These are phyloP conservation scores for Chironomus tentans DNA, from an alignment of 2,888 invertebrate genomes.

Conservation along the genomic window DNA sequence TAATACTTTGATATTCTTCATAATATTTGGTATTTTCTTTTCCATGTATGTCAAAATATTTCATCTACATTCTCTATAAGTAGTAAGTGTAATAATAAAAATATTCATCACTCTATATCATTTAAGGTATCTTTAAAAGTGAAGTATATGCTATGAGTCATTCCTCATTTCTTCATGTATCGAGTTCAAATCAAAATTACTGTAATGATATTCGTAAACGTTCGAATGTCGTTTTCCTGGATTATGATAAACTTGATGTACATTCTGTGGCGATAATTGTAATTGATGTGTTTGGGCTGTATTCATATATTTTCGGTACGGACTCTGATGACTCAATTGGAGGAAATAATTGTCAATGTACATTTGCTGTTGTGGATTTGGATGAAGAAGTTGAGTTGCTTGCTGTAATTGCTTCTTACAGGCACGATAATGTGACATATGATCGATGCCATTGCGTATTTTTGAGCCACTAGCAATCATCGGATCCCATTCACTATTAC, in stretches of 20 bases:
- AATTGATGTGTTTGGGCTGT: constrained; percentile 13
- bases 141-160: constrained; percentile 41
- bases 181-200: constrained; percentile 42
- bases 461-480: constrained; percentile 15
- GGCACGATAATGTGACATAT: constrained; percentile 14
- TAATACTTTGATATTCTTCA: no score
- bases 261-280: constrained; percentile 34
- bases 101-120: no score
- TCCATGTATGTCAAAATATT: no score
- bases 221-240: constrained; percentile 42
- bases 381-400: constrained; percentile 7
- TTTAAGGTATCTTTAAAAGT: constrained; percentile 17
- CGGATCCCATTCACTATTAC: constrained; percentile 27
- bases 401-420: constrained; percentile 19
- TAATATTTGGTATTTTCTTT: no score
- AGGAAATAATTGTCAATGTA: constrained; percentile 20
- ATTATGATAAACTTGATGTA: constrained; percentile 41
- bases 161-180: constrained; percentile 43
- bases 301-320: constrained; percentile 11
- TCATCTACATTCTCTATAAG: no score
- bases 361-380: not conserved
- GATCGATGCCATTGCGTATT: constrained; percentile 6
- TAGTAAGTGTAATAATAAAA: no score
- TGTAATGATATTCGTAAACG: constrained; percentile 42
- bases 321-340: constrained; percentile 1